phyloP scores from a whole-genome alignment of 2,113 vertebrate species.

The Indicator indicator region DNA sequence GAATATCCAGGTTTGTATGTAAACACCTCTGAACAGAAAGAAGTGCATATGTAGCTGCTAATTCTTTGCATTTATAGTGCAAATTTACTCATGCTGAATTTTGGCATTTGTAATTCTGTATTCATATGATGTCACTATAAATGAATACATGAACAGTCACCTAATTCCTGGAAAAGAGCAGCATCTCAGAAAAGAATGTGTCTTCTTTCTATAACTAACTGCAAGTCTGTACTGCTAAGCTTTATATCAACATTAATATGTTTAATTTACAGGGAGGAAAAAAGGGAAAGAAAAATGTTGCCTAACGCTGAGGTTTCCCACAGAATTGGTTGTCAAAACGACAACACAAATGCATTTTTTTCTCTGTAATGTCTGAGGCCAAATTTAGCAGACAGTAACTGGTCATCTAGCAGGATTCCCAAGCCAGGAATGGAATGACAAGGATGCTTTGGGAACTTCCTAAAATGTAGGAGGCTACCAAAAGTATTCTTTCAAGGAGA shows the following conservation, averaged over 20 bases:
- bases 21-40: background rate
- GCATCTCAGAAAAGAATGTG: background rate
- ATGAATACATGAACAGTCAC: background rate
- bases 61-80: background rate
- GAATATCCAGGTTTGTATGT: background rate
- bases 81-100: background rate
- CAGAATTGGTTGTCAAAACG: background rate
- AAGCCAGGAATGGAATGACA: background rate
- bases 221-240: background rate
- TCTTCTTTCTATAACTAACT: background rate
- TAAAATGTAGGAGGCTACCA: background rate
- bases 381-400: background rate
- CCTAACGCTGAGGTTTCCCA: background rate
- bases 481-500: background rate
- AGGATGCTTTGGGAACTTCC: background rate
- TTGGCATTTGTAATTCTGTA: background rate
- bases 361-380: background rate
- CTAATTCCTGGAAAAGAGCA: background rate
- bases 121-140: background rate
- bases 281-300: background rate
- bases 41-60: background rate
- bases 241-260: background rate
- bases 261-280: background rate
- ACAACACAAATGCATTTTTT: background rate
- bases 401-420: background rate